These are phyloP conservation scores for Oncorhynchus nerka DNA, from an alignment of 2,113 vertebrate species.

Conservation along the genomic window DNA sequence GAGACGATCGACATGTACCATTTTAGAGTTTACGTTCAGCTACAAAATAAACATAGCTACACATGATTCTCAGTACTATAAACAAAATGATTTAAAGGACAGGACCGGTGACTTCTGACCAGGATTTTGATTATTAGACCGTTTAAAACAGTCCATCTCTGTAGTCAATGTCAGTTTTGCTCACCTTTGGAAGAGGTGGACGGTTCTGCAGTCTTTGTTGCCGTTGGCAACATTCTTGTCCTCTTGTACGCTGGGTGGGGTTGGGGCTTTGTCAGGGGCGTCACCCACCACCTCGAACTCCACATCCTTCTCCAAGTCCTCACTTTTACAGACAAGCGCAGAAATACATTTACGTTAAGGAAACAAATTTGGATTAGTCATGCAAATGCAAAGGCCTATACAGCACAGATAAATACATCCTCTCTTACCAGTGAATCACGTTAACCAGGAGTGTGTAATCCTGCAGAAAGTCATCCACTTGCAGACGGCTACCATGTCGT, in stretches of 20 bases:
- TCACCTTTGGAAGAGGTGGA: slow-evolving; percentile 95
- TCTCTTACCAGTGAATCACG: slow-evolving; percentile 85
- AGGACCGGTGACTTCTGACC: too few relatives aligned
- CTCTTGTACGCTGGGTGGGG: slow-evolving; percentile 77
- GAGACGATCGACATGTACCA: not conserved
- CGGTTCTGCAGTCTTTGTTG: slow-evolving; percentile 90
- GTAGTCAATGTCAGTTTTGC: not conserved
- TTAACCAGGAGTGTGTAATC: slow-evolving; percentile 94
- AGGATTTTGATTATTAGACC: too few relatives aligned
- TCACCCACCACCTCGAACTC: slow-evolving; percentile 98
- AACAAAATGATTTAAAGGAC: too few relatives aligned
- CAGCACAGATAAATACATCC: not conserved
- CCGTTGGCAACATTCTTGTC: slow-evolving; percentile 89
- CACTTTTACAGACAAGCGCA: slow-evolving; percentile 64
- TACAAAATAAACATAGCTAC: too few relatives aligned
- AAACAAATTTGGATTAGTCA: not conserved
- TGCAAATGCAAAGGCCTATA: not conserved
- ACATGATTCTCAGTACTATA: too few relatives aligned
- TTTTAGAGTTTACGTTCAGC: not conserved
- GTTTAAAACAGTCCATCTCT: too few relatives aligned
- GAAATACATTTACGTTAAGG: not conserved
- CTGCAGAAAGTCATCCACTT: slow-evolving; percentile 95
- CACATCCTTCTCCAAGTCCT: slow-evolving; percentile 91
- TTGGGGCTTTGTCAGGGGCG: slow-evolving; percentile 86
- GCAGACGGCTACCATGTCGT: slow-evolving; percentile 90